These are phyloP conservation scores for Hemaris fuciformis DNA, from an alignment of 2,888 invertebrate genomes.

Conservation along the genomic window DNA sequence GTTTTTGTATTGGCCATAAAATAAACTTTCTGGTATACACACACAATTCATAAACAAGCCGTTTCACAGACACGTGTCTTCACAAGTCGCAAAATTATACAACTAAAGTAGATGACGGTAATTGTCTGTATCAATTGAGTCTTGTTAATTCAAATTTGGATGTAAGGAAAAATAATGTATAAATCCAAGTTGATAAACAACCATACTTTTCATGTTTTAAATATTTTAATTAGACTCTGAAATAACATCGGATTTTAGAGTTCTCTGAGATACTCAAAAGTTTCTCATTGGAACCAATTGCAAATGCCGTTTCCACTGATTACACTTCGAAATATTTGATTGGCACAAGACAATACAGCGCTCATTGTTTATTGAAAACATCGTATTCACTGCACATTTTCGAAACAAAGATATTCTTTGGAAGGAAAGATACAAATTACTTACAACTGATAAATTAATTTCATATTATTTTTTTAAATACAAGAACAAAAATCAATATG, in stretches of 20 bases:
- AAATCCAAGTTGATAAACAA: no score
- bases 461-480: no score
- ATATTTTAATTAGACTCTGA: not conserved
- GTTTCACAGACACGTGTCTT: constrained; percentile 27
- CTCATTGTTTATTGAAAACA: not conserved
- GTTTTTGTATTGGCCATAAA: constrained; percentile 29
- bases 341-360: constrained; percentile 9
- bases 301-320: not conserved
- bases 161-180: no score
- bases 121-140: not conserved
- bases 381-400: constrained; percentile 5
- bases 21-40: constrained; percentile 55
- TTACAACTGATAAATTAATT: no score
- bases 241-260: not conserved
- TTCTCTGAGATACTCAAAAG: not conserved
- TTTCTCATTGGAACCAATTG: not conserved
- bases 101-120: not conserved
- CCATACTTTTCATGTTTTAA: no score
- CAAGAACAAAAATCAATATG: no score
- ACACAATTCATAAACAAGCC: constrained; percentile 56
- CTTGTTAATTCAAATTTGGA: no score
- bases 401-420: no score
- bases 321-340: not conserved
- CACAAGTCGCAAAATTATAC: constrained; percentile 19
- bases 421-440: no score